Evolutionary conservation across 92 coral and sea anemone species (phyloP).

Genomic region (Desmophyllum pertusum): DNA sequence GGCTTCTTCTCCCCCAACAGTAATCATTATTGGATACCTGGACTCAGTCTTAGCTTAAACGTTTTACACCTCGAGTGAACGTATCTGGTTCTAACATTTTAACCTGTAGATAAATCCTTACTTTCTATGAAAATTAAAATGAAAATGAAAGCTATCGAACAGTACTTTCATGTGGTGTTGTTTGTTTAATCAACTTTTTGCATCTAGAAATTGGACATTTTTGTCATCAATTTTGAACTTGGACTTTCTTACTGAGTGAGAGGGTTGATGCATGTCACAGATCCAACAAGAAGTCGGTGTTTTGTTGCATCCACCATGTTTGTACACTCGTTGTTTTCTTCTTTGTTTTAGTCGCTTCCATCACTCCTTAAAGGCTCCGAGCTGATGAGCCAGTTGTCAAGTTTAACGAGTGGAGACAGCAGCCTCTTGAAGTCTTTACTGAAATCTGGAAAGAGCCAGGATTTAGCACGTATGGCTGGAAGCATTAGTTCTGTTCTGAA

Average conservation of each 20-base stretch:
- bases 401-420: constrained; percentile 54
- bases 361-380: constrained; percentile 47
- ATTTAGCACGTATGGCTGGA: constrained; percentile 45
- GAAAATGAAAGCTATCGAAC: too few relatives aligned
- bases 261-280: too few relatives aligned
- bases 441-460: constrained; percentile 69
- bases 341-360: constrained; percentile 56
- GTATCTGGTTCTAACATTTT: too few relatives aligned
- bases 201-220: not conserved
- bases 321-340: not conserved
- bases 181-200: not conserved
- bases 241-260: too few relatives aligned
- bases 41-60: too few relatives aligned
- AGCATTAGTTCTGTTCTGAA: constrained; percentile 70
- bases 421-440: constrained; percentile 44
- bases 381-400: constrained; percentile 50
- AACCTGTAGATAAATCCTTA: too few relatives aligned
- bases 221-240: too few relatives aligned
- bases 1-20: too few relatives aligned
- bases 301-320: not conserved
- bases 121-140: too few relatives aligned
- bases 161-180: too few relatives aligned
- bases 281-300: not conserved
- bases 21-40: too few relatives aligned
- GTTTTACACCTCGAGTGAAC: too few relatives aligned